A percentile compares a stretch with the other conserved stretches of the same genome.
phyloP scores from a whole-genome alignment of 2,113 vertebrate genomes.

The Delphinapterus leucas region DNA sequence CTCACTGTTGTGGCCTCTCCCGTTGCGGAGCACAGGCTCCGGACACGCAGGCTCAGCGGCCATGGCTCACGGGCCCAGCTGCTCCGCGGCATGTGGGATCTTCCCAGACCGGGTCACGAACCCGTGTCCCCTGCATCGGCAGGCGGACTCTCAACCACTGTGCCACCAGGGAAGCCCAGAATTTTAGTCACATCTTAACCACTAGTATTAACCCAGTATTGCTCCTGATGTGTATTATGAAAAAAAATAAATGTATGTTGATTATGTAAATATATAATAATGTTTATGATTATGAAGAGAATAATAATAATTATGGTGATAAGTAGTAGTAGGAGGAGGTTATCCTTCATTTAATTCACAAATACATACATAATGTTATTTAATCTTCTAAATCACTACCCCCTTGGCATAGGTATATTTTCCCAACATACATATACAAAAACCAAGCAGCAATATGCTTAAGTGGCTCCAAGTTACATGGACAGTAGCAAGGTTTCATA shows the following conservation, averaged over 20 bases:
- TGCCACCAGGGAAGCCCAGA: too few relatives aligned
- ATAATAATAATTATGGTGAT: neutral
- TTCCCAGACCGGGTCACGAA: too few relatives aligned
- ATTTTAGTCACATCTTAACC: neutral
- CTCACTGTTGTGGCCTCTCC: too few relatives aligned
- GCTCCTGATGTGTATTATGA: neutral
- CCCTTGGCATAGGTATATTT: neutral
- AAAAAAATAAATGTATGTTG: neutral
- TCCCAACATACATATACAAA: neutral
- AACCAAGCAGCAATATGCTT: neutral
- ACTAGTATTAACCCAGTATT: neutral
- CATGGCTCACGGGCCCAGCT: too few relatives aligned
- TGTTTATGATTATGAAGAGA: neutral
- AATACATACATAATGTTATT: neutral
- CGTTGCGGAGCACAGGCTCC: too few relatives aligned
- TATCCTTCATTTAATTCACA: neutral
- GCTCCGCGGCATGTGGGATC: too few relatives aligned
- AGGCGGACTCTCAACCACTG: too few relatives aligned
- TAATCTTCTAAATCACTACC: neutral
- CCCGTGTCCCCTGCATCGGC: too few relatives aligned
- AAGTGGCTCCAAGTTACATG: neutral
- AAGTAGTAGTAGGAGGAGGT: neutral
- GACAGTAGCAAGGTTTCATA: neutral
- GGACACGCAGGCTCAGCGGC: too few relatives aligned
- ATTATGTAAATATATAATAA: neutral